These are phyloP conservation scores for Auanema sp. DNA, from an alignment of 2,888 invertebrate species.

Conservation along the genomic window DNA sequence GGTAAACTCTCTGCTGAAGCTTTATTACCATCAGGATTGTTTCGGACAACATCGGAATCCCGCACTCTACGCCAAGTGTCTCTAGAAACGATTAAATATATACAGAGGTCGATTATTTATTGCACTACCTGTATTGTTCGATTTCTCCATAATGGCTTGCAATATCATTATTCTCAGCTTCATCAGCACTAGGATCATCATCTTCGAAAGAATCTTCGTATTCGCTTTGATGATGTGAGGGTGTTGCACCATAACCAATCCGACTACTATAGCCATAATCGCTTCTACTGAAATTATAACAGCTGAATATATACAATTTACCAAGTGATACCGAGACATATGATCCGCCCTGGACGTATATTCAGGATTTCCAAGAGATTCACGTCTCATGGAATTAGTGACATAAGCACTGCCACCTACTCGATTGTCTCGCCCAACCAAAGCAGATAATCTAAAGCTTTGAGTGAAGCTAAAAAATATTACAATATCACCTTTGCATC, in stretches of 20 bases:
- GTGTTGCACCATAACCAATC: too few species aligned
- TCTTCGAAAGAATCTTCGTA: slow-evolving; percentile 34
- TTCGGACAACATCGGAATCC: slow-evolving; percentile 23
- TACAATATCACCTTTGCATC: slow-evolving; percentile 25
- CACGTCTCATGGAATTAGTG: slow-evolving; percentile 17
- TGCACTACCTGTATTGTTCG: slow-evolving; percentile 35
- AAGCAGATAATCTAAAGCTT: slow-evolving; percentile 26
- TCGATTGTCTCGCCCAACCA: slow-evolving; percentile 39
- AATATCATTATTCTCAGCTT: slow-evolving; percentile 29
- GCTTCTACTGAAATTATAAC: background rate
- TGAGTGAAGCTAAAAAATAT: background rate
- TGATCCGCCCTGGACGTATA: background rate
- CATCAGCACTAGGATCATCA: slow-evolving; percentile 11
- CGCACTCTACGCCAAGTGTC: slow-evolving; percentile 47
- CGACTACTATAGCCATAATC: too few species aligned
- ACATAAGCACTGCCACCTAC: slow-evolving; percentile 29
- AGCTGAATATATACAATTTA: background rate
- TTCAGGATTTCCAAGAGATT: slow-evolving; percentile 20
- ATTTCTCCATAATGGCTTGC: slow-evolving; percentile 42
- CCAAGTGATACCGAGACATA: background rate
- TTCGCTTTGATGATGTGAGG: slow-evolving; percentile 14
- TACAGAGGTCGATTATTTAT: background rate
- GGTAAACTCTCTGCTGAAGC: slow-evolving; percentile 10
- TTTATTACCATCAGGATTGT: slow-evolving; percentile 1
- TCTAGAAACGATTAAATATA: slow-evolving; percentile 21